Evolutionary conservation across 2,888 invertebrate genomes (phyloP).

Genomic region (Heterodera filipjevi): DNA sequence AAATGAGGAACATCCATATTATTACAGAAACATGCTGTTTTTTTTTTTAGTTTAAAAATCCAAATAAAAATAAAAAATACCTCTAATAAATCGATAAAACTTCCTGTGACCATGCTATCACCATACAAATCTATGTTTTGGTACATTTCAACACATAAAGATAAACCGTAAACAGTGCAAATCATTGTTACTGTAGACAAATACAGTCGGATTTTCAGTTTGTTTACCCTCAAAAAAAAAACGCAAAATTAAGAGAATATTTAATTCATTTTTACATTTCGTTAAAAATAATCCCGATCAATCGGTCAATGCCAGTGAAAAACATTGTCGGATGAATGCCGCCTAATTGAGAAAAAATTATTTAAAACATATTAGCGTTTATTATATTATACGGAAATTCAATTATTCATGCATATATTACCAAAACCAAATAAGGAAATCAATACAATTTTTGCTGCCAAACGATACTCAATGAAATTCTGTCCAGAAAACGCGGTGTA

Average conservation of each 20-base stretch:
- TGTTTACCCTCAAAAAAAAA: not conserved
- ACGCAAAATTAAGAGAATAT: too few species aligned
- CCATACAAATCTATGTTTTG: not conserved
- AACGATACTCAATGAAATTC: not conserved
- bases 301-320: too few species aligned
- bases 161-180: not conserved
- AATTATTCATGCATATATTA: too few species aligned
- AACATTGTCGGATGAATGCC: too few species aligned
- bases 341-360: not conserved
- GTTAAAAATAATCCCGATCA: too few species aligned
- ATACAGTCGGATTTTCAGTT: not conserved
- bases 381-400: too few species aligned
- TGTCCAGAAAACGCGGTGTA: not conserved
- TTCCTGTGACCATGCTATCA: not conserved
- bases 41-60: not conserved
- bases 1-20: not conserved
- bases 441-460: not conserved
- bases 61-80: not conserved
- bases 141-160: not conserved
- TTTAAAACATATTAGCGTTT: too few species aligned
- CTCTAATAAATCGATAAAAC: not conserved
- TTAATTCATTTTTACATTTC: too few species aligned
- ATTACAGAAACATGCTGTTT: too few species aligned
- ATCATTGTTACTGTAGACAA: not conserved
- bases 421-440: not conserved